Percentiles rank a stretch among this genome's conserved stretches.
These are phyloP conservation scores for Pocillopora grandis DNA, from an alignment of 92 coral and sea anemone species.

Conservation along the genomic window DNA sequence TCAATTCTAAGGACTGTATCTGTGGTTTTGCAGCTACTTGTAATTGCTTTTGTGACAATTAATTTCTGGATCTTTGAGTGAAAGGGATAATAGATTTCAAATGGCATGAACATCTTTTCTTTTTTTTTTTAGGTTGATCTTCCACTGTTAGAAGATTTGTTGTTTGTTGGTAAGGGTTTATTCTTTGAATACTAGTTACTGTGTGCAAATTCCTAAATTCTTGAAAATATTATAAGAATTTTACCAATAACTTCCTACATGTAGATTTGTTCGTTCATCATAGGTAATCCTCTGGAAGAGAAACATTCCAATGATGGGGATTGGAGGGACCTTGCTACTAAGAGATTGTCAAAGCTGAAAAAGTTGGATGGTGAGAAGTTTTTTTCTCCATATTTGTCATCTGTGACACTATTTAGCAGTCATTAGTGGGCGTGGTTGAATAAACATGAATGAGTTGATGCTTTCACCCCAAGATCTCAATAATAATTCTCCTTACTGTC, in stretches of 20 bases:
- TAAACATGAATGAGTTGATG: no score
- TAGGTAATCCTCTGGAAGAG: conserved; percentile 98
- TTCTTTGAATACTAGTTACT: neutral
- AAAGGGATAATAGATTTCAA: no score
- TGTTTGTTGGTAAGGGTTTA: conserved; percentile 84
- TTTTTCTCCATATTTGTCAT: neutral
- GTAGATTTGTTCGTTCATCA: neutral
- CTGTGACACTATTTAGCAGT: no score
- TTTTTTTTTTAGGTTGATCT: conserved; percentile 72
- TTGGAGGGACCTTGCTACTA: conserved; percentile 85
- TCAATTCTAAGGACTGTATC: neutral
- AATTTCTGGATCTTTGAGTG: no score
- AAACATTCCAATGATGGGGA: conserved; percentile 78
- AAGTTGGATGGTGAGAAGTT: conserved; percentile 83
- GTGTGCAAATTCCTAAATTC: neutral
- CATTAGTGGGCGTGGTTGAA: no score
- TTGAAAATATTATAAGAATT: no score
- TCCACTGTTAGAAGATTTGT: conserved; percentile 77
- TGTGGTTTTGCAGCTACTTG: neutral
- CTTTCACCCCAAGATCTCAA: no score
- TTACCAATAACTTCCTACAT: no score
- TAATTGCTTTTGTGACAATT: no score
- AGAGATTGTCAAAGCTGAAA: conserved; percentile 70
- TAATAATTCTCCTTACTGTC: no score
- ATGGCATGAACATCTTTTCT: neutral